A percentile compares a stretch with the other conserved stretches of the same genome.
phyloP scores from a whole-genome alignment of 2,888 invertebrate genomes.

The Ichneumon xanthorius region DNA sequence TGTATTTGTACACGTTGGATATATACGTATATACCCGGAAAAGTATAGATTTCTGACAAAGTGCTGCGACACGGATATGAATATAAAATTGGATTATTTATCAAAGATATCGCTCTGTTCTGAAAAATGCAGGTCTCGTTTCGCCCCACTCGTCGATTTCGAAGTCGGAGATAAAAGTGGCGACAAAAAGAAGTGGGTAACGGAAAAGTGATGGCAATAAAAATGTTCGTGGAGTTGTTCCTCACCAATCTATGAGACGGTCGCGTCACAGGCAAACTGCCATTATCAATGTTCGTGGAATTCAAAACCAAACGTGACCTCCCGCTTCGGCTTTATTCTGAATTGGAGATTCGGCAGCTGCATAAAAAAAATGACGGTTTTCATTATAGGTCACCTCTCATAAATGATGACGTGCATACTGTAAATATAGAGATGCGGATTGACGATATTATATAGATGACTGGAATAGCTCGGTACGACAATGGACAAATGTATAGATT shows the following conservation, averaged over 20 bases:
- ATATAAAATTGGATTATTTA: conserved; percentile 59
- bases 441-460: too few relatives aligned
- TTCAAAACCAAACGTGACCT: background rate
- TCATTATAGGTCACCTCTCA: background rate
- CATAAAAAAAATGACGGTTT: background rate
- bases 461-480: too few relatives aligned
- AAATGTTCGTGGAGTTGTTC: background rate
- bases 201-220: conserved; percentile 10
- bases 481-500: too few relatives aligned
- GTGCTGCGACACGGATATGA: conserved; percentile 34
- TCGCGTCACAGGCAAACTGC: background rate
- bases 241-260: background rate
- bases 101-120: conserved; percentile 38
- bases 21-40: background rate
- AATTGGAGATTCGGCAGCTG: background rate
- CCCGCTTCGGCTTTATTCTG: background rate
- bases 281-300: background rate
- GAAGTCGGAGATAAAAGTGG: conserved; percentile 25
- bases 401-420: too few relatives aligned
- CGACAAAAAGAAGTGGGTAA: conserved; percentile 15
- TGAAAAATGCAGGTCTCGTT: conserved; percentile 39
- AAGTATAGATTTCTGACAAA: conserved; percentile 37
- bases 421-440: too few relatives aligned
- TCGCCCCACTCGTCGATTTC: conserved; percentile 17
- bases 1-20: background rate